Base-by-base conservation (phyloP, 2,113 vertebrate species). In the Marmota flaviventris region DNA sequence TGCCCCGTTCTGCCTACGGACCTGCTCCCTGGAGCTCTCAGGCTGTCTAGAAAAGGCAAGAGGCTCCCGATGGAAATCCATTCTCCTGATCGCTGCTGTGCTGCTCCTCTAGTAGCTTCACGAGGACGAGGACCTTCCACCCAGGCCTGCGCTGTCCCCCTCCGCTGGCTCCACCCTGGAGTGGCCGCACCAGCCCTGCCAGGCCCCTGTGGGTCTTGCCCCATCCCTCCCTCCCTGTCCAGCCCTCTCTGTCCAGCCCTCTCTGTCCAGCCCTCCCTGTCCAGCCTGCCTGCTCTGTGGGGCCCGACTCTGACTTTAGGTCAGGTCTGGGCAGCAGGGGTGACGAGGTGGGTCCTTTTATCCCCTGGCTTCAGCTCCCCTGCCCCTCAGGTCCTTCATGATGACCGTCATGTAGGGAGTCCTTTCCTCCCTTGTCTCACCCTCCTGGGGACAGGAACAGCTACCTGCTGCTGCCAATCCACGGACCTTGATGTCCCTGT, bases 81-180 rank as follows among this genome's bases (percentile, higher is more conserved):
- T 13, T 37, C 69, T 58, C 61, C 37, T 69, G 61, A 11, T 34
- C 4, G 10, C 56, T 45, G 12, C 6, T 10, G 1, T 65, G 63
- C 18, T 65, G 63, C 63, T 8, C 24, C 82, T 53, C 27, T 11
- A 51, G 77, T 42, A 1, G 0, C 39, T 22, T 9, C 37, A 27
- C 20, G 56, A 69, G n/a, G 72, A 17, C 2, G 56, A 78, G n/a
- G 72, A 12, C 4, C 27, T 9, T n/a, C 22, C 56, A 9, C 72
- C 51, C 16, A 3, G 51, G 0, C 4, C 24, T 0, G 27, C 8
- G n/a, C 14, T 34, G 5, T 4, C 45, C 17, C 4, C 37, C 22
- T 39, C 34, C 22, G 17, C 25, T 37, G 29, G 22, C 16, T 45
- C 29, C 24, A 8, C 37, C 20, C 73, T 37, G 56, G 2, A 29